phyloP scores from a whole-genome alignment of 1,140 invertebrate genomes.

The Lasioglossum albipes region DNA sequence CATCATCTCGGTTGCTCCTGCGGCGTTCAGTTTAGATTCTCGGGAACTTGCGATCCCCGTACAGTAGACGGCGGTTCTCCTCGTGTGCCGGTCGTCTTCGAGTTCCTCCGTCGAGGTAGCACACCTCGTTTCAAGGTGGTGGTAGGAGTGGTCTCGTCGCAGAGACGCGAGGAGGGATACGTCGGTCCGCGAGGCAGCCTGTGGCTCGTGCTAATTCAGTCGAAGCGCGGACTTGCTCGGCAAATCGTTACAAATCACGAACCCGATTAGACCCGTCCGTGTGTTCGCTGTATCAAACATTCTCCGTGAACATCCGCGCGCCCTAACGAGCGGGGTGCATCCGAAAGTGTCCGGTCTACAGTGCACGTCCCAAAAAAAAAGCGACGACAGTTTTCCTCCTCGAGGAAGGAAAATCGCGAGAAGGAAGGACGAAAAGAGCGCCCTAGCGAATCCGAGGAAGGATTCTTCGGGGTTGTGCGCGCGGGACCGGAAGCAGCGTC shows the following conservation, averaged over 20 bases:
- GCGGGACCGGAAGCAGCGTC: too few species aligned
- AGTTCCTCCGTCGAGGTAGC: conserved; percentile 44
- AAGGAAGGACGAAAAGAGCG: too few species aligned
- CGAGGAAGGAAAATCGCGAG: too few species aligned
- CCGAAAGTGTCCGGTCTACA: too few species aligned
- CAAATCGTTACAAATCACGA: conserved; percentile 59
- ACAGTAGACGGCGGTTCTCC: too few species aligned
- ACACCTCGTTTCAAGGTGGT: conserved; percentile 52
- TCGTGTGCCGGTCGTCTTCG: conserved; percentile 22
- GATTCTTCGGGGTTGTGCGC: too few species aligned
- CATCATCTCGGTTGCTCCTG: too few species aligned
- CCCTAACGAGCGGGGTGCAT: background rate
- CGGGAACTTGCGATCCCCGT: too few species aligned
- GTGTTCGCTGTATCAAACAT: background rate
- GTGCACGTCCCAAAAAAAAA: too few species aligned
- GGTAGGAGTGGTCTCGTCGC: conserved; percentile 48
- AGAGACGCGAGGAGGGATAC: conserved; percentile 42
- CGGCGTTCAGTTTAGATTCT: too few species aligned
- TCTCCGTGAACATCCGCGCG: background rate
- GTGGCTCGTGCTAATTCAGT: conserved; percentile 74
- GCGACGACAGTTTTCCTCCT: too few species aligned
- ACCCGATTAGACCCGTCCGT: conserved; percentile 38
- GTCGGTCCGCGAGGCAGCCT: conserved; percentile 55
- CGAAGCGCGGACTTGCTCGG: conserved; percentile 66
- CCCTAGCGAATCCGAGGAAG: too few species aligned